Evolutionary conservation across 2,113 vertebrate genomes (phyloP).

Genomic region (Shinisaurus crocodilurus): DNA sequence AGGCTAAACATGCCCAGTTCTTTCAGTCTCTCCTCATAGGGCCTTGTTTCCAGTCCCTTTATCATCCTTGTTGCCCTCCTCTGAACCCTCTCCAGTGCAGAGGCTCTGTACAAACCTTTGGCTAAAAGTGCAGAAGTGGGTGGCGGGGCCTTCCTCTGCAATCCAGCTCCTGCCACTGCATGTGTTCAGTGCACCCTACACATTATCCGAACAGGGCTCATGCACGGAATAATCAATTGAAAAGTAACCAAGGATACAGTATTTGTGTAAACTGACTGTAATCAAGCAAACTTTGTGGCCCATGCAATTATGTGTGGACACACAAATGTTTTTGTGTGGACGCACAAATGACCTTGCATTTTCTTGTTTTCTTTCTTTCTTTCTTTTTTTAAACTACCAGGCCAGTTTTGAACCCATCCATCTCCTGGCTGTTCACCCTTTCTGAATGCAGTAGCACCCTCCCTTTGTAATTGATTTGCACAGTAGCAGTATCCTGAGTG

Average conservation of each 20-base stretch:
- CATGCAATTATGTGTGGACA: no score
- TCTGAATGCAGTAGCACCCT: accelerated
- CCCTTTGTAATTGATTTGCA: slow-evolving; percentile 30
- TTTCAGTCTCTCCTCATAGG: no score
- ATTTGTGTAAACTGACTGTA: no score
- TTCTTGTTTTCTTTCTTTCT: not conserved
- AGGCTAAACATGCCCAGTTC: no score
- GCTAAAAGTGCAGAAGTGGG: not conserved
- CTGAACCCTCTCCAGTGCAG: not conserved
- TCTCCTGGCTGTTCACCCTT: not conserved
- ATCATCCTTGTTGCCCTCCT: no score
- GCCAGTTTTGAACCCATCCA: not conserved
- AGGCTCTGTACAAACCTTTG: not conserved
- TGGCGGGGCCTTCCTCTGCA: not conserved
- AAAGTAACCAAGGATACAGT: not conserved
- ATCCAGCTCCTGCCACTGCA: not conserved
- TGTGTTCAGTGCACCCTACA: not conserved
- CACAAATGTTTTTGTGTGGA: not conserved
- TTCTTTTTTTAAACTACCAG: not conserved
- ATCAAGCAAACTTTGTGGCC: not conserved
- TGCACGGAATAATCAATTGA: not conserved
- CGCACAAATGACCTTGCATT: no score
- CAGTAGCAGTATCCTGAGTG: slow-evolving; percentile 38
- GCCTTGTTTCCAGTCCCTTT: no score
- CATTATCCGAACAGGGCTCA: not conserved